Base-by-base conservation (phyloP, 2,797 vertebrate genomes). In the Stomatorhinus walkeri region DNA sequence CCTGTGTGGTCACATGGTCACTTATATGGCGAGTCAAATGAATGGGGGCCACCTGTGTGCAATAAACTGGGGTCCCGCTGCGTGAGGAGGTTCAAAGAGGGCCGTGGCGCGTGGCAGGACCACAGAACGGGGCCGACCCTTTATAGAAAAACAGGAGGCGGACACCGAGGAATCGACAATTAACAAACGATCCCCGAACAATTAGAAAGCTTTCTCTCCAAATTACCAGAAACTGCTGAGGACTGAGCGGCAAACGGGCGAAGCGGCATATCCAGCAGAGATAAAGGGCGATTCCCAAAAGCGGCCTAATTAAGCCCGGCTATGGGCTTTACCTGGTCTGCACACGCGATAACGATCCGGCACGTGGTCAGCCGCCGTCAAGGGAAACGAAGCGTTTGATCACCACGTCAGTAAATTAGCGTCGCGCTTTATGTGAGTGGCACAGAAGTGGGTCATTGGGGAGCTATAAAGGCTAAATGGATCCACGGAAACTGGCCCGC, bases 181-280 rank as follows among this genome's bases (percentile, higher is more conserved):
- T 81, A 81, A n/a, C 76, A n/a, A 81, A 43, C 40, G n/a, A 85
- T 48, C 46, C 81, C 81, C 46, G 22, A 85, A 49, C 81, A 85
- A 85, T 85, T 48, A 85, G 0, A 51, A n/a, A 6, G 43, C n/a
- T 85, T 12, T 51, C 46, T 22, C 46, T 85, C 22, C n/a, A 85
- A 85, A 85, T 85, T 22, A 85, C n/a, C 81, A 24, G 16, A 51
- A 85, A 51, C 22, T 48, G 81, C 81, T 10, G 81, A 8, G 81
- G 32, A 79, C 14, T 46, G 16, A 9, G 19, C 36, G 6, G 76
- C 6, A 19, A 81, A 43, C 40, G 36, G 76, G 40, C 46, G 76
- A 1, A 46, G 76, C 7, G 2, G 43, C 46, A 1, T 1, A 51
- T 51, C 51, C 14, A 14, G 16, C 51, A 56, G 24, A 56, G 32